phyloP scores from a whole-genome alignment of 2,113 vertebrate species.

The Oenanthe melanoleuca region DNA sequence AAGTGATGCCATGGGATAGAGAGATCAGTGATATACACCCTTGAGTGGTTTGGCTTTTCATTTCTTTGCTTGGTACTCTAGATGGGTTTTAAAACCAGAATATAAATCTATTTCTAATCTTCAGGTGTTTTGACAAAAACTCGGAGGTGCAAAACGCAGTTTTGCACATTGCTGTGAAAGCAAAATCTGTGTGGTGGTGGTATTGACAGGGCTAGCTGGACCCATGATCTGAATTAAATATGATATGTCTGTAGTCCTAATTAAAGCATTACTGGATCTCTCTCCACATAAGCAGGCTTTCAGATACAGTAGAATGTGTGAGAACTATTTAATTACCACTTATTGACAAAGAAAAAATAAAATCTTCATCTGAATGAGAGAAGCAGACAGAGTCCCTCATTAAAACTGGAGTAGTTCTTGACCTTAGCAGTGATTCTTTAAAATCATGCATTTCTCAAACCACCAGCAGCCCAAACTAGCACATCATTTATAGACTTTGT shows the following conservation, averaged over 20 bases:
- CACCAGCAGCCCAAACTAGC: background rate
- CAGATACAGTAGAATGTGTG: background rate
- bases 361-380: background rate
- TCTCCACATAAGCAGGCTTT: background rate
- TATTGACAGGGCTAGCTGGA: background rate
- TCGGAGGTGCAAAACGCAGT: background rate
- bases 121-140: background rate
- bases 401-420: constrained; percentile 4
- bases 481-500: background rate
- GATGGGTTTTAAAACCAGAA: background rate
- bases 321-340: background rate
- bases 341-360: background rate
- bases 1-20: background rate
- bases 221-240: background rate
- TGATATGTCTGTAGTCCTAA: background rate
- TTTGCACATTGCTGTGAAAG: background rate
- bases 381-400: background rate
- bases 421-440: background rate
- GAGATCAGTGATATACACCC: background rate
- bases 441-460: background rate
- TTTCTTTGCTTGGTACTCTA: background rate
- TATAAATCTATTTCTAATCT: constrained; percentile 18
- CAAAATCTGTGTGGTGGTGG: background rate
- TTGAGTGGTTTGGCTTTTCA: background rate
- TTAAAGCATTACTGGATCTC: background rate